Conservation (phyloP, 1,140 invertebrate genomes). For the Monomorium pharaonis region DNA sequence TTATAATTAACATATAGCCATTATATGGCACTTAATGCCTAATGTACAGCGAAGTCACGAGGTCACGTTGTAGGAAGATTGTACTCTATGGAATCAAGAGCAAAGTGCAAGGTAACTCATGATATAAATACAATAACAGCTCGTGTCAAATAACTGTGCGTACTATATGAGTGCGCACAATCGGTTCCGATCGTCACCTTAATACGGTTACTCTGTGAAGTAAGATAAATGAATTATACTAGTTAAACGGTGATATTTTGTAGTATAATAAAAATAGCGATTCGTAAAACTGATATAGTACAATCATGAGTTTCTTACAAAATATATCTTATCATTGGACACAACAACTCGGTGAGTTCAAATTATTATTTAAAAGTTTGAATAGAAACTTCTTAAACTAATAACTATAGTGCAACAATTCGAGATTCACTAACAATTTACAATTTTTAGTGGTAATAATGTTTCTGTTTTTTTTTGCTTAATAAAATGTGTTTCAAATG, state of each 20-base stretch:
- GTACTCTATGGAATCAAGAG: not conserved
- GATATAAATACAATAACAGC: not conserved
- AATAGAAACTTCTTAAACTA: not conserved
- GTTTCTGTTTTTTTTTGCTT: not conserved
- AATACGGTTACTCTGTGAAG: not conserved
- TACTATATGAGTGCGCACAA: not conserved
- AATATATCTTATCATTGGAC: not conserved
- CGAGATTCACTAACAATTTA: not conserved
- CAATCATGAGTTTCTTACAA: not conserved
- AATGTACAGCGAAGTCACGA: not conserved
- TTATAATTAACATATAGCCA: not conserved
- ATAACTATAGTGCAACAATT: not conserved
- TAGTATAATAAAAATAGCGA: not conserved
- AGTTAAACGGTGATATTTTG: not conserved
- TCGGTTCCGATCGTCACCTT: not conserved
- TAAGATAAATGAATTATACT: not conserved
- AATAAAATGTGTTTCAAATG: not conserved
- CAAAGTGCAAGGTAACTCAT: not conserved
- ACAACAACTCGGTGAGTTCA: not conserved
- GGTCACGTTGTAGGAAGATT: not conserved
- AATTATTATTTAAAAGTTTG: not conserved
- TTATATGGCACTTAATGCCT: not conserved
- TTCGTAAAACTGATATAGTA: not conserved
- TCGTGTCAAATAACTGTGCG: too few species aligned
- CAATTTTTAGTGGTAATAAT: not conserved